These are phyloP conservation scores for Trisateles emortualis DNA, from an alignment of 2,888 invertebrate species.

Conservation along the genomic window DNA sequence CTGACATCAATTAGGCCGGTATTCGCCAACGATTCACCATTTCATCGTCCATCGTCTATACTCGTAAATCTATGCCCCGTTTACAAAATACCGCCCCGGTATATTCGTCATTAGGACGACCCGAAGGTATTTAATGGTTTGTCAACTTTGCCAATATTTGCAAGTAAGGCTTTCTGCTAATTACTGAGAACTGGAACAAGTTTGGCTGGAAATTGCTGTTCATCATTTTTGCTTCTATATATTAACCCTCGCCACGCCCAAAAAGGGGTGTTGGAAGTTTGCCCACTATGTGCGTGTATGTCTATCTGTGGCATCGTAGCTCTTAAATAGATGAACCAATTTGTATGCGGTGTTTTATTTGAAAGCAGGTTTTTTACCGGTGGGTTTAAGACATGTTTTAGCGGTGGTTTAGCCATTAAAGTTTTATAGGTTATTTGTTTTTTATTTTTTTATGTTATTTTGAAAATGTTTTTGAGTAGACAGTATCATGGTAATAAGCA, in stretches of 20 bases:
- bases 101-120: conserved; percentile 36
- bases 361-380: too few relatives aligned
- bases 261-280: too few relatives aligned
- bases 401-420: too few relatives aligned
- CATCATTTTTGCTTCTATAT: neutral
- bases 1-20: conserved; percentile 37
- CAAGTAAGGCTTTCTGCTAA: conserved; percentile 14
- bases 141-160: conserved; percentile 32
- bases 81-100: conserved; percentile 30
- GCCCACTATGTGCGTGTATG: too few relatives aligned
- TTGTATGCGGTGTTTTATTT: too few relatives aligned
- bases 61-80: conserved; percentile 43
- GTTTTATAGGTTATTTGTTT: neutral
- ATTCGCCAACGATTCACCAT: conserved; percentile 25
- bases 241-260: too few relatives aligned
- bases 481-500: too few relatives aligned
- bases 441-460: neutral
- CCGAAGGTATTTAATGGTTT: conserved; percentile 30
- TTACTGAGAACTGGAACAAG: neutral
- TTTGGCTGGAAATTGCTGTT: neutral
- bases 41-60: conserved; percentile 27
- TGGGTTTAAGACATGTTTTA: too few relatives aligned
- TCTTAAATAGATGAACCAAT: too few relatives aligned
- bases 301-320: too few relatives aligned
- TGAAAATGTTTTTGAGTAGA: neutral